These are phyloP conservation scores for Trichonephila inaurata DNA, from an alignment of 1,140 invertebrate genomes.

Conservation along the genomic window DNA sequence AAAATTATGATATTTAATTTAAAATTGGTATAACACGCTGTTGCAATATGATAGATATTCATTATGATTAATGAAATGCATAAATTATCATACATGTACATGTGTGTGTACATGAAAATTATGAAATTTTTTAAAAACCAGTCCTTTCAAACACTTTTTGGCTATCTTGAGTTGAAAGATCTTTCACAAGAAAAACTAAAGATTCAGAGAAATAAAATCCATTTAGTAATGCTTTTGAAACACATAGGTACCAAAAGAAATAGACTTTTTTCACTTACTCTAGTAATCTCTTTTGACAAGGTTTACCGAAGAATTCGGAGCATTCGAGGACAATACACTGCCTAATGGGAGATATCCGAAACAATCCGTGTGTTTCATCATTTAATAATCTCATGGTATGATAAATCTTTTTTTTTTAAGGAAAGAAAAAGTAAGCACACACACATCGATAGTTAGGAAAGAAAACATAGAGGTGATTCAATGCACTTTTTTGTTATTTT, in stretches of 20 bases:
- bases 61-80: too few species aligned
- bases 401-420: background rate
- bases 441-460: too few species aligned
- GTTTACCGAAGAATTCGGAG: background rate
- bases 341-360: conserved; percentile 47
- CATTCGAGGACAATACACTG: background rate
- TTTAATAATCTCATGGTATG: conserved; percentile 36
- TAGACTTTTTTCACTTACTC: background rate
- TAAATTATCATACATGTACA: too few species aligned
- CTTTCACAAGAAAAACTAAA: background rate
- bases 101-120: too few species aligned
- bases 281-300: conserved; percentile 48
- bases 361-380: conserved; percentile 48
- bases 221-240: conserved; percentile 42
- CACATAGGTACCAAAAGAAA: background rate
- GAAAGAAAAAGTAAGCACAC: too few species aligned
- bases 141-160: too few species aligned
- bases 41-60: too few species aligned
- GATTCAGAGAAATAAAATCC: background rate
- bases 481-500: too few species aligned
- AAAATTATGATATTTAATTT: too few species aligned
- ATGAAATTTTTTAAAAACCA: too few species aligned
- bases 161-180: background rate
- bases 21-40: too few species aligned
- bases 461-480: too few species aligned